phyloP scores from a whole-genome alignment of 2,113 vertebrate genomes.

The Falco punctatus region DNA sequence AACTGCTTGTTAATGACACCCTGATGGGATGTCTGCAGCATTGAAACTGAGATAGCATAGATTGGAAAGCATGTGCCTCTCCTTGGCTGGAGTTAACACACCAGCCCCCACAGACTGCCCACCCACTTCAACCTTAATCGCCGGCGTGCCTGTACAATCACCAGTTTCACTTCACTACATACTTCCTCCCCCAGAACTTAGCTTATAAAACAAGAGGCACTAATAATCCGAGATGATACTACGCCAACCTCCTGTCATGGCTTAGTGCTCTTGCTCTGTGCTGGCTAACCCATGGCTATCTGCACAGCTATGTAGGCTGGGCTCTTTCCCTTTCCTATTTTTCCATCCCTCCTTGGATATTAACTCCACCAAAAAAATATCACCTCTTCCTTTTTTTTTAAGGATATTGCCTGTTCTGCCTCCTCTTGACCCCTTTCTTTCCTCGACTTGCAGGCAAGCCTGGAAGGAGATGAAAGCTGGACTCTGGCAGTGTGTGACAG shows the following conservation, averaged over 20 bases:
- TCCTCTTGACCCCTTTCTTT: neutral
- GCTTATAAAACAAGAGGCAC: slow-evolving; percentile 47
- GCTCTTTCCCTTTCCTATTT: neutral
- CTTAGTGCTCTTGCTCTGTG: neutral
- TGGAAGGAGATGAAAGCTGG: neutral
- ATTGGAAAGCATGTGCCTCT: slow-evolving; percentile 61
- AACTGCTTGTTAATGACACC: slow-evolving; percentile 66
- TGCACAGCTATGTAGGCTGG: neutral
- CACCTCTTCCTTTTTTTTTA: neutral
- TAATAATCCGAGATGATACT: neutral
- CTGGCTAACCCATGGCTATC: neutral
- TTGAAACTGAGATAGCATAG: slow-evolving; percentile 62
- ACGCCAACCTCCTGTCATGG: slow-evolving; percentile 24
- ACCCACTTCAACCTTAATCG: slow-evolving; percentile 49
- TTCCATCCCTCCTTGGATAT: neutral
- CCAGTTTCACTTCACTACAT: slow-evolving; percentile 49
- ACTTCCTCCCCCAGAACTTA: slow-evolving; percentile 41
- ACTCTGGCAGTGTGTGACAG: neutral
- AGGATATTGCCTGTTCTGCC: neutral
- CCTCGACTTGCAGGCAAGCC: neutral
- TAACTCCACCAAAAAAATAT: neutral
- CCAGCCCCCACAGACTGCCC: slow-evolving; percentile 64
- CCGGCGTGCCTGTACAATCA: slow-evolving; percentile 56
- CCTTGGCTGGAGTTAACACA: slow-evolving; percentile 67
- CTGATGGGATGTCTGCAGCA: slow-evolving; percentile 57